Percentiles rank a stretch among this genome's conserved stretches.
Conservation (phyloP, 2,888 invertebrate species). For the Heliconius erato region DNA sequence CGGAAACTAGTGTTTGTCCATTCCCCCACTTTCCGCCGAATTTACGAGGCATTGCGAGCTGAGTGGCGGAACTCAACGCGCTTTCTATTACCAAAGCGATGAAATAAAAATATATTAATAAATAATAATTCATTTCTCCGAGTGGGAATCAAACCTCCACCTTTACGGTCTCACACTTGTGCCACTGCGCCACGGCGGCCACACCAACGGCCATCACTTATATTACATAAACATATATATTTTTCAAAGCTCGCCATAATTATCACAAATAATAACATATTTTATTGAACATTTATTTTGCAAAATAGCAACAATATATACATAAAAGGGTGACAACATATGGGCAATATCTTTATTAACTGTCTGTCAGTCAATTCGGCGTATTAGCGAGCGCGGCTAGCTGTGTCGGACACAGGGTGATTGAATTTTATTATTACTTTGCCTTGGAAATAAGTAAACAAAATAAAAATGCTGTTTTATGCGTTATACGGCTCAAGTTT, state of each 20-base stretch:
- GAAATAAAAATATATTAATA: not conserved
- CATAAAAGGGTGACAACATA: constrained; percentile 75
- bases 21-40: not conserved
- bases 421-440: constrained; percentile 22
- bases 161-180: no score
- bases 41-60: not conserved
- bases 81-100: not conserved
- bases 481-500: not conserved
- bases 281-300: constrained; percentile 29
- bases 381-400: constrained; percentile 74
- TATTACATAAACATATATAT: not conserved
- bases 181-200: no score
- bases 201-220: no score
- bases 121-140: not conserved
- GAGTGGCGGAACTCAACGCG: not conserved
- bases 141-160: not conserved
- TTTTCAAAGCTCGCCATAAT: not conserved
- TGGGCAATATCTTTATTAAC: constrained; percentile 83
- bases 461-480: not conserved
- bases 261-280: constrained; percentile 24
- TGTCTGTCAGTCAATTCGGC: constrained; percentile 81
- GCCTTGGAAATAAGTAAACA: constrained; percentile 20
- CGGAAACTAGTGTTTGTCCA: no score
- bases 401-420: constrained; percentile 63
- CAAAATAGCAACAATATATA: constrained; percentile 56